Conservation (phyloP, 2,888 invertebrate genomes). For the Plagiodera versicolora region DNA sequence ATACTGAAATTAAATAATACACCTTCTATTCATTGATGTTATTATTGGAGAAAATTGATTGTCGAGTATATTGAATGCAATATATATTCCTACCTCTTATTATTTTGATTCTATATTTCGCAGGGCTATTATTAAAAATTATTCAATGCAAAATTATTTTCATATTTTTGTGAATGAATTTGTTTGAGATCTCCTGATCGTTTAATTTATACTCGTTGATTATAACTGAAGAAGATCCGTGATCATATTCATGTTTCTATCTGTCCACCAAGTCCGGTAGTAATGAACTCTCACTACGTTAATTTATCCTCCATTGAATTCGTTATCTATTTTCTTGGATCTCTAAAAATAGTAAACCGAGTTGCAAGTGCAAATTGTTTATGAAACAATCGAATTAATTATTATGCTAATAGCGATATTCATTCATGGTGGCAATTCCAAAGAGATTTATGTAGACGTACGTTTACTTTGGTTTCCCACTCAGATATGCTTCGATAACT, state of each 20-base stretch:
- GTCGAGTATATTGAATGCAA: neutral
- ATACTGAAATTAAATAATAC: neutral
- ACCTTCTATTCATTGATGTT: neutral
- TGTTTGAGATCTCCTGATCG: too few relatives aligned
- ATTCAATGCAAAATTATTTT: too few relatives aligned
- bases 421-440: conserved; percentile 4
- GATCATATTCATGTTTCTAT: neutral
- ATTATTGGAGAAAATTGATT: neutral
- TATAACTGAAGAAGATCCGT: neutral
- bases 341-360: neutral
- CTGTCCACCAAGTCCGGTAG: neutral
- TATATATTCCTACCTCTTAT: too few relatives aligned
- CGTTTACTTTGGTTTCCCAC: neutral
- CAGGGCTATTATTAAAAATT: too few relatives aligned
- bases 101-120: too few relatives aligned
- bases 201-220: too few relatives aligned
- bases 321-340: neutral
- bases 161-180: too few relatives aligned
- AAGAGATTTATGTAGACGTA: neutral
- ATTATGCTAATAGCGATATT: conserved; percentile 10
- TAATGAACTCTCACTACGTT: neutral
- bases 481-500: neutral
- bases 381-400: conserved; percentile 10
- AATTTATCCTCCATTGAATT: neutral
- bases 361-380: conserved; percentile 5